These are phyloP conservation scores for Mycetomoellerius zeteki DNA, from an alignment of 1,140 invertebrate species.

Conservation along the genomic window DNA sequence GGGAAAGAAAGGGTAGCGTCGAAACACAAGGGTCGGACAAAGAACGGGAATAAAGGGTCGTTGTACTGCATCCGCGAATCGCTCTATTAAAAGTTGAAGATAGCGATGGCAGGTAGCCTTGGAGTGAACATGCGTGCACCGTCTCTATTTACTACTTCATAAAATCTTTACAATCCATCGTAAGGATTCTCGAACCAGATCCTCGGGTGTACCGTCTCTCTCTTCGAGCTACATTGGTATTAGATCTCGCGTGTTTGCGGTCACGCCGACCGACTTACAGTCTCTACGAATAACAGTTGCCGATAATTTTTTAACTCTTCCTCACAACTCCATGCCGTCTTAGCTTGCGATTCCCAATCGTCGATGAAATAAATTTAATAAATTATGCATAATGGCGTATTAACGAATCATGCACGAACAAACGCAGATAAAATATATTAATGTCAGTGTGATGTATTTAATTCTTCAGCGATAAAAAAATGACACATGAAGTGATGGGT, in stretches of 20 bases:
- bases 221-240: not conserved
- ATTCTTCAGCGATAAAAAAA: not conserved
- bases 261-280: not conserved
- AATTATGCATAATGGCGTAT: slow-evolving; percentile 24
- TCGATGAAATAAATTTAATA: slow-evolving; percentile 22
- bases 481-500: not conserved
- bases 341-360: not conserved
- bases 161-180: slow-evolving; percentile 73
- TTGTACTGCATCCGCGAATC: slow-evolving; percentile 61
- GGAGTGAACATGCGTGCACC: slow-evolving; percentile 66
- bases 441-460: not conserved
- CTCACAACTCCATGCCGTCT: not conserved
- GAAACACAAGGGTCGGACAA: slow-evolving; percentile 20
- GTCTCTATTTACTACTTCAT: slow-evolving; percentile 75
- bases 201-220: not conserved
- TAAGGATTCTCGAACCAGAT: slow-evolving; percentile 7
- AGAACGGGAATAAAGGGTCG: slow-evolving; percentile 51
- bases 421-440: not conserved
- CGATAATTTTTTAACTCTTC: slow-evolving; percentile 35
- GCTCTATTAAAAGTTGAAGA: slow-evolving; percentile 80
- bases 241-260: slow-evolving; percentile 7
- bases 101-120: slow-evolving; percentile 56
- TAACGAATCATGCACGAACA: slow-evolving; percentile 1
- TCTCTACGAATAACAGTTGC: slow-evolving; percentile 26
- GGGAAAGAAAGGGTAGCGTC: slow-evolving; percentile 27